Evolutionary conservation across 2,888 invertebrate species (phyloP).

Genomic region (Alsophila aescularia): DNA sequence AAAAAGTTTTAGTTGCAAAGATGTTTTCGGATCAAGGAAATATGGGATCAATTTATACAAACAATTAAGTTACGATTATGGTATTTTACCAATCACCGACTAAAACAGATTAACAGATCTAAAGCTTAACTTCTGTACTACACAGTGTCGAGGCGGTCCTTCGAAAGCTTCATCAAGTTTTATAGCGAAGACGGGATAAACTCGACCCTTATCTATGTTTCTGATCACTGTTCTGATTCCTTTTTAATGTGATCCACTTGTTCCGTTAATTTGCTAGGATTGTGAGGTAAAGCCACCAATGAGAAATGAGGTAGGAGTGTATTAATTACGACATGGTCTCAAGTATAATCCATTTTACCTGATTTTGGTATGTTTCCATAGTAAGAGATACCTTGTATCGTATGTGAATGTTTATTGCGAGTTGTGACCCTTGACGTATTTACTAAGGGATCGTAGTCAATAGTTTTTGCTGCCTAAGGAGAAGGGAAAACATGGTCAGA

Average conservation of each 20-base stretch:
- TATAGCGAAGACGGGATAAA: slow-evolving; percentile 37
- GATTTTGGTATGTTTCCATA: slow-evolving; percentile 2
- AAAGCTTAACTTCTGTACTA: slow-evolving; percentile 7
- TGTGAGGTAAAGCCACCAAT: slow-evolving; percentile 4
- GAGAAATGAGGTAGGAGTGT: slow-evolving; percentile 13
- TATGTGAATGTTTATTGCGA: neutral
- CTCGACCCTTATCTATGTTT: slow-evolving; percentile 56
- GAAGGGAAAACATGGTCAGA: neutral
- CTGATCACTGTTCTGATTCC: slow-evolving; percentile 45
- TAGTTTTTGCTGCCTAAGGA: neutral
- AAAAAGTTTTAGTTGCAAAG: no score
- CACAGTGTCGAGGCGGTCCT: slow-evolving; percentile 15
- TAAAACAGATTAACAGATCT: neutral
- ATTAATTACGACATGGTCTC: slow-evolving; percentile 7
- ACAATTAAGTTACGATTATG: no score
- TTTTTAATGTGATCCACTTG: slow-evolving; percentile 37
- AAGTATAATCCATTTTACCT: neutral
- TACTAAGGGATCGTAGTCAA: neutral
- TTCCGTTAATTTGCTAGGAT: slow-evolving; percentile 31
- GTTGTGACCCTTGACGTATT: neutral
- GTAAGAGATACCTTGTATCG: neutral
- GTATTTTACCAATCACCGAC: no score
- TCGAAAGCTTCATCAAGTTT: slow-evolving; percentile 39
- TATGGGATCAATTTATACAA: no score
- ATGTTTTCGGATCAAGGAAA: no score